phyloP scores from a whole-genome alignment of 1,140 invertebrate genomes.

The Hylyphantes graminicola region DNA sequence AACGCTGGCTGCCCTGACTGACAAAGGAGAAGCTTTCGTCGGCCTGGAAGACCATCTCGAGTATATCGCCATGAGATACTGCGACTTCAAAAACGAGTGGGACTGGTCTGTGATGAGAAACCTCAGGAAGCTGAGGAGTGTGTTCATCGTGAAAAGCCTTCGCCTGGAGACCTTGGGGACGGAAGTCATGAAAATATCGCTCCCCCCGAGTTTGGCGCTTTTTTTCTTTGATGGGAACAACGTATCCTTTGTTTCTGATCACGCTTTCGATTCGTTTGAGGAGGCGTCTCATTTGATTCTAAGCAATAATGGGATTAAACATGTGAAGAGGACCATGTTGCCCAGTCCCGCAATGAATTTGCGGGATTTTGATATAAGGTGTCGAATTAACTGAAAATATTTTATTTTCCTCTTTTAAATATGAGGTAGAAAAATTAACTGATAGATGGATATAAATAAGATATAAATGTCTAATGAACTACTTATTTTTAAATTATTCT shows the following conservation, averaged over 20 bases:
- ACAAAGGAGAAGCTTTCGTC: conserved; percentile 31
- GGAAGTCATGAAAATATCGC: neutral
- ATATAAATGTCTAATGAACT: no score
- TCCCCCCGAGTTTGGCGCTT: neutral
- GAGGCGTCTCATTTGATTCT: neutral
- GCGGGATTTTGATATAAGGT: conserved; percentile 4
- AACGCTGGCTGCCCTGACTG: conserved; percentile 10
- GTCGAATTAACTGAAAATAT: no score
- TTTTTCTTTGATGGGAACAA: no score
- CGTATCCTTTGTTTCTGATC: neutral
- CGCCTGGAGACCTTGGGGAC: conserved; percentile 11
- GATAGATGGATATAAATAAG: no score
- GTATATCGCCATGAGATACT: neutral
- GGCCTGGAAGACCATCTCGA: conserved; percentile 36
- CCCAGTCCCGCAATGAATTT: conserved; percentile 22
- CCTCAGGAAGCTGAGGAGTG: neutral
- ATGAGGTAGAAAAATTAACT: no score
- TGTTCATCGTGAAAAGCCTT: neutral
- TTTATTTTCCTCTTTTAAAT: no score
- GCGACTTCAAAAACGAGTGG: conserved; percentile 5
- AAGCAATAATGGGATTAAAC: neutral
- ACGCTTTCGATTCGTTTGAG: conserved; percentile 15
- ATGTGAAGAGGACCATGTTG: conserved; percentile 24
- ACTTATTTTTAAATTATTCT: no score
- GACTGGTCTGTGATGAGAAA: conserved; percentile 34